Evolutionary conservation across 64 coral and sea anemone genomes (phyloP).

Genomic region (Montipora foliosa): DNA sequence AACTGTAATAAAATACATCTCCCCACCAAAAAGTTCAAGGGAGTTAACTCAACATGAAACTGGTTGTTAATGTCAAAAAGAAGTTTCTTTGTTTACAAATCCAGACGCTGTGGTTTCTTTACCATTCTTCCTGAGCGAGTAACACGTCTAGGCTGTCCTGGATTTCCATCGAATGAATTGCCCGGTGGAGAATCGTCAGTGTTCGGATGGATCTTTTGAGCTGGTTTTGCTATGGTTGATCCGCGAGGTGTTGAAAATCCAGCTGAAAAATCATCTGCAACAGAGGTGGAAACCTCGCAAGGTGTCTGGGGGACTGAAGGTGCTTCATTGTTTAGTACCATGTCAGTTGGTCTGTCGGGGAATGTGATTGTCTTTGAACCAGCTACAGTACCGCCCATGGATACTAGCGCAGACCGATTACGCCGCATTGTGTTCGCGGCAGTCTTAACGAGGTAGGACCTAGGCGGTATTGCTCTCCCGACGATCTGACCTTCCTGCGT

Average conservation of each 20-base stretch:
- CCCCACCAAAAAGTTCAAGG: no score
- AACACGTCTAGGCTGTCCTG: no score
- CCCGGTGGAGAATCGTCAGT: neutral
- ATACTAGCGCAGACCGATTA: slow-evolving; percentile 20
- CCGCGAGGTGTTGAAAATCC: neutral
- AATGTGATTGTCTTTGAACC: neutral
- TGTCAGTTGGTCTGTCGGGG: neutral
- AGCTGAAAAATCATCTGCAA: neutral
- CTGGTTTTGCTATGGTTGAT: neutral
- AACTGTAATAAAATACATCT: no score
- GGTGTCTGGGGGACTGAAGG: neutral
- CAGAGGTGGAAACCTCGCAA: neutral
- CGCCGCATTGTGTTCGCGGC: neutral
- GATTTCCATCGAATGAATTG: no score
- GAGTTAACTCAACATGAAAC: no score
- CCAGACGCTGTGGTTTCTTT: no score
- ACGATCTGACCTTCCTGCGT: neutral
- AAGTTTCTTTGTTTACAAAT: no score
- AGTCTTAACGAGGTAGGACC: slow-evolving; percentile 33
- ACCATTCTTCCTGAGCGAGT: no score
- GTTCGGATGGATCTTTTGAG: neutral
- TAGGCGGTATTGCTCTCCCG: neutral
- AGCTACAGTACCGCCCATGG: neutral
- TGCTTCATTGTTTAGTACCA: neutral
- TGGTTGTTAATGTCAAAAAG: no score